A percentile compares a stretch with the other conserved stretches of the same genome.
These are phyloP conservation scores for Tachina lurida DNA, from an alignment of 2,888 invertebrate genomes.

Conservation along the genomic window DNA sequence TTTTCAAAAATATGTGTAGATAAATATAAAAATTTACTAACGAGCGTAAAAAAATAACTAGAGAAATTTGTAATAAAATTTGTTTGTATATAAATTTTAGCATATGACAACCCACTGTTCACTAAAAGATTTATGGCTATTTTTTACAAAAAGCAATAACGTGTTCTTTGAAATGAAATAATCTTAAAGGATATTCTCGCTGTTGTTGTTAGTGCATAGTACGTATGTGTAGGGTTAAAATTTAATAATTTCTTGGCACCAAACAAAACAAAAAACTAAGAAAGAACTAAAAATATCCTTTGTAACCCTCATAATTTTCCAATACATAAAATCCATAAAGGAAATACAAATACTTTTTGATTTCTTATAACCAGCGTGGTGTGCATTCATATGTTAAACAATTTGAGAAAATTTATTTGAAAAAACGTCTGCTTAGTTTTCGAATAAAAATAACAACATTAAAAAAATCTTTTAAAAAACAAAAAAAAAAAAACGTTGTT, in stretches of 20 bases:
- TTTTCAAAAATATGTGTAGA: too few species aligned
- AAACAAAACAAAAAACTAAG: conserved; percentile 1
- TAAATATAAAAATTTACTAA: too few species aligned
- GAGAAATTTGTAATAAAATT: too few species aligned
- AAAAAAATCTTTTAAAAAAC: background rate
- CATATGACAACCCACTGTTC: conserved; percentile 29
- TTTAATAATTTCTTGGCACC: conserved; percentile 51
- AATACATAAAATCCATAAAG: conserved; percentile 31
- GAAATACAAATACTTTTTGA: conserved; percentile 25
- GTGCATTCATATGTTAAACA: conserved; percentile 42
- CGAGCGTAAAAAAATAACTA: too few species aligned
- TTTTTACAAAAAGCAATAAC: conserved; percentile 62
- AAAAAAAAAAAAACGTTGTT: background rate
- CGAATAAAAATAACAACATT: conserved; percentile 37
- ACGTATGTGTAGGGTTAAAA: conserved; percentile 34
- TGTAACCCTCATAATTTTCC: conserved; percentile 59
- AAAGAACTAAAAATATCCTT: background rate
- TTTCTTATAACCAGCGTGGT: conserved; percentile 32
- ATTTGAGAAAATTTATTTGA: conserved; percentile 44
- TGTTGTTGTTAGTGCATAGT: background rate
- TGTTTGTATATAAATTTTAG: background rate
- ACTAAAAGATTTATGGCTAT: conserved; percentile 64
- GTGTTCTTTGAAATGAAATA: conserved; percentile 49
- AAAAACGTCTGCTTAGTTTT: conserved; percentile 57
- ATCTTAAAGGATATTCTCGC: conserved; percentile 45